Conservation (phyloP, 1,140 invertebrate species). For the Bombus haemorrhoidalis region DNA sequence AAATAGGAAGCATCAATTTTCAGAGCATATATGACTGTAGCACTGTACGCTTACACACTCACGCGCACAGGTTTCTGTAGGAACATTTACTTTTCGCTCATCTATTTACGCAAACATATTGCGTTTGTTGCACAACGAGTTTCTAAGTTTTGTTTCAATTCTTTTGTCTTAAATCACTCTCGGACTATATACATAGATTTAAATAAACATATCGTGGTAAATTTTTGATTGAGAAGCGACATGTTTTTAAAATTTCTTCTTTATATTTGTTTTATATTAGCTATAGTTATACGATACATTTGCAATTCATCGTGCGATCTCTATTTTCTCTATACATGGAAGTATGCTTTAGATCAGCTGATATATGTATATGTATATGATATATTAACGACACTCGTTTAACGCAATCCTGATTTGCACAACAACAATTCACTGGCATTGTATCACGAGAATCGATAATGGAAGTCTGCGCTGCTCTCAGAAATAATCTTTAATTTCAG, state of each 20-base stretch:
- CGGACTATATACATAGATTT: neutral
- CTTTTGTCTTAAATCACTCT: neutral
- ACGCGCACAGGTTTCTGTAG: slow-evolving; percentile 40
- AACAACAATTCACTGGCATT: slow-evolving; percentile 45
- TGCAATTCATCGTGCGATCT: slow-evolving; percentile 16
- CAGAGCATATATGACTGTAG: slow-evolving; percentile 49
- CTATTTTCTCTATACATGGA: slow-evolving; percentile 1
- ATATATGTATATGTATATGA: neutral
- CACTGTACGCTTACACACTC: slow-evolving; percentile 58
- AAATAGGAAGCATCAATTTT: slow-evolving; percentile 50
- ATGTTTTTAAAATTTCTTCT: neutral
- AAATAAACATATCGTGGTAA: neutral
- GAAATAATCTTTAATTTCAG: slow-evolving; percentile 69
- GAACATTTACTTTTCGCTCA: slow-evolving; percentile 21
- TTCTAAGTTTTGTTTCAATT: slow-evolving; percentile 1
- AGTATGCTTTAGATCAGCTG: slow-evolving; percentile 16
- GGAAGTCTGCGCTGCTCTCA: slow-evolving; percentile 16
- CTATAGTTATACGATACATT: neutral
- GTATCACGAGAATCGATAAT: slow-evolving; percentile 1
- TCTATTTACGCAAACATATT: slow-evolving; percentile 29
- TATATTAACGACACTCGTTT: slow-evolving; percentile 21
- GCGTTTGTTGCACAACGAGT: slow-evolving; percentile 14
- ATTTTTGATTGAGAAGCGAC: neutral
- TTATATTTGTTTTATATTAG: neutral
- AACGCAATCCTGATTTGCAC: slow-evolving; percentile 48